These are phyloP conservation scores for Nematolebias whitei DNA, from an alignment of 2,113 vertebrate genomes.

Conservation along the genomic window DNA sequence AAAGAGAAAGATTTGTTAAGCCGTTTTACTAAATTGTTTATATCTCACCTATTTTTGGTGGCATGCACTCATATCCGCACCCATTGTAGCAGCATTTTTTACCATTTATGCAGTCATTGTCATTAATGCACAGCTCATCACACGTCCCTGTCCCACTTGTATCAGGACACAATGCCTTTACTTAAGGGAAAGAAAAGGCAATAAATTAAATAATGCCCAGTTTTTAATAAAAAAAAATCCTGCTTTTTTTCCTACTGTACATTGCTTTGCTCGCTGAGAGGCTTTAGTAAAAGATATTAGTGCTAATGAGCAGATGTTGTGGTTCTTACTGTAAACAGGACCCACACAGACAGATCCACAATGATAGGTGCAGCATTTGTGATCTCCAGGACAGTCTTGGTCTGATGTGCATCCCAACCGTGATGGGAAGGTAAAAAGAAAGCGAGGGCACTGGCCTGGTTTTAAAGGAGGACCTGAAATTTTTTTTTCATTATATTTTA, in stretches of 20 bases:
- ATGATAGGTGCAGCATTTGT: conserved; percentile 72
- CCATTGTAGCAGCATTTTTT: conserved; percentile 82
- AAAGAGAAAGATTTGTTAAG: too few relatives aligned
- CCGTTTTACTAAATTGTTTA: not conserved
- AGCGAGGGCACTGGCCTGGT: conserved; percentile 64
- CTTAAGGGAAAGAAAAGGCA: not conserved
- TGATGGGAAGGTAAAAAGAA: conserved; percentile 57
- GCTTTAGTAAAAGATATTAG: too few relatives aligned
- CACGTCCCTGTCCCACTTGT: not conserved
- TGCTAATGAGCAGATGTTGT: not conserved
- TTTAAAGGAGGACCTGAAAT: conserved; percentile 43
- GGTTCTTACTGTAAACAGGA: conserved; percentile 68
- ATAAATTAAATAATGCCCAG: not conserved
- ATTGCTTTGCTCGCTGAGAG: too few relatives aligned
- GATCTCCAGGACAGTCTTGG: conserved; percentile 56
- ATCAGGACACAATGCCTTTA: not conserved
- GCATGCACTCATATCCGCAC: conserved; percentile 76
- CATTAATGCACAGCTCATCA: conserved; percentile 67
- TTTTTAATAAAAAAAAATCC: not conserved
- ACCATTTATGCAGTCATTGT: conserved; percentile 70
- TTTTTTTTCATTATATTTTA: too few relatives aligned
- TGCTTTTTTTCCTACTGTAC: too few relatives aligned
- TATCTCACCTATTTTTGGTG: conserved; percentile 72
- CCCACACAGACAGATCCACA: conserved; percentile 72
- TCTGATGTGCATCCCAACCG: conserved; percentile 64